Conservation (phyloP, 2,797 vertebrate genomes). For the Amniataba percoides region DNA sequence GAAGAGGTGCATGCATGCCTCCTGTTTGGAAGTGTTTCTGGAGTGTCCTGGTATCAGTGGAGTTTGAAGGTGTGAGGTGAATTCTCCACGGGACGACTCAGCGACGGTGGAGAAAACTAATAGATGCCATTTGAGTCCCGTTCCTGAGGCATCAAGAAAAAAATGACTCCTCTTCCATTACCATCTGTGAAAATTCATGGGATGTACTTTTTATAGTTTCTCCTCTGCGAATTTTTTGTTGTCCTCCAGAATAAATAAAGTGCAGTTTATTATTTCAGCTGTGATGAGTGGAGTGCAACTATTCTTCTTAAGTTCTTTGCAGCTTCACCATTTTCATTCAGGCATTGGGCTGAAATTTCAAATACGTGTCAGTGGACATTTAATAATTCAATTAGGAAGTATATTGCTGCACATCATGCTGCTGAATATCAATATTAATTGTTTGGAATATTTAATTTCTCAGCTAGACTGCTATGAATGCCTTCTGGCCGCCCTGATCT, state of each 20-base stretch:
- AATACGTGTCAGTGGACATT: conserved; percentile 37
- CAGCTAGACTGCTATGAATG: conserved; percentile 64
- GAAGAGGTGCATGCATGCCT: not conserved
- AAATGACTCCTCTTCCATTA: conserved; percentile 47
- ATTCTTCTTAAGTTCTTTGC: not conserved
- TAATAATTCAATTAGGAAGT: conserved; percentile 74
- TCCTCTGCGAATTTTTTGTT: conserved; percentile 23
- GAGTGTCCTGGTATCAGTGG: conserved; percentile 40
- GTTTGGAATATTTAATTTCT: conserved; percentile 69
- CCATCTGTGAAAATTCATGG: conserved; percentile 56
- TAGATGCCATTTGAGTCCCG: conserved; percentile 65
- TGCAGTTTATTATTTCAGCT: conserved; percentile 21
- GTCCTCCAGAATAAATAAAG: conserved; percentile 38
- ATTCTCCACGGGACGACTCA: conserved; percentile 58
- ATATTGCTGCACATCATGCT: conserved; percentile 42
- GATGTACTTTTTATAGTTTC: conserved; percentile 42
- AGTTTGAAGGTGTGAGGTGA: conserved; percentile 59
- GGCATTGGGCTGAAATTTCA: conserved; percentile 1
- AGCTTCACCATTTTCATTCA: conserved; percentile 8
- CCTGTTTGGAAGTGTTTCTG: conserved; percentile 20
- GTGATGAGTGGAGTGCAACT: not conserved
- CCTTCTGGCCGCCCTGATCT: conserved; percentile 73
- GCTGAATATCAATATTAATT: conserved; percentile 73
- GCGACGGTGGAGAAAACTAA: conserved; percentile 65
- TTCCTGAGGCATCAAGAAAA: conserved; percentile 56